These are phyloP conservation scores for Drosophila niveifrons DNA, from an alignment of 2,888 invertebrate genomes.

Conservation along the genomic window DNA sequence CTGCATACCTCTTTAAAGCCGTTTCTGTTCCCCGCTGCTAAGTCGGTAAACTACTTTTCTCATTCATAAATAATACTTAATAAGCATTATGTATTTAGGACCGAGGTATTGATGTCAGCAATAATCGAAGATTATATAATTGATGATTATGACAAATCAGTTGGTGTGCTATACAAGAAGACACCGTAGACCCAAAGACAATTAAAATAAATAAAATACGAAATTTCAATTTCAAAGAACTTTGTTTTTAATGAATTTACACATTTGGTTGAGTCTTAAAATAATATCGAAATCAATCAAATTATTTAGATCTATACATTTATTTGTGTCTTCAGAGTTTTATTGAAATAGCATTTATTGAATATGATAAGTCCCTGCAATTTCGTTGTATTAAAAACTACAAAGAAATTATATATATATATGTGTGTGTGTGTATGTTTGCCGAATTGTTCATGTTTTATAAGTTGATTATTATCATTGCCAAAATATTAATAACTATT, in stretches of 20 bases:
- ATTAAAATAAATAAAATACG: conserved; percentile 6
- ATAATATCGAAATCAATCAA: conserved; percentile 35
- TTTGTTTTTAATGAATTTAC: conserved; percentile 38
- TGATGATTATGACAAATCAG: too few species aligned
- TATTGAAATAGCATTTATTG: conserved; percentile 41
- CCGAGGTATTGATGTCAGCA: too few species aligned
- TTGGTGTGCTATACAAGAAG: too few species aligned
- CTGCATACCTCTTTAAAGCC: too few species aligned
- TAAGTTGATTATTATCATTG: conserved; percentile 45
- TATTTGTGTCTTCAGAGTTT: conserved; percentile 41
- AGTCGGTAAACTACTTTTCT: too few species aligned
- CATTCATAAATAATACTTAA: too few species aligned
- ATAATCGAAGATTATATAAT: too few species aligned
- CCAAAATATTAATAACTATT: conserved; percentile 68
- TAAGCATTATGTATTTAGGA: too few species aligned
- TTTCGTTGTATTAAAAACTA: conserved; percentile 76
- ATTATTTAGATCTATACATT: conserved; percentile 50
- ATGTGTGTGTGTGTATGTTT: conserved; percentile 54
- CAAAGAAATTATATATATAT: conserved; percentile 46
- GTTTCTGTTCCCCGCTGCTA: too few species aligned
- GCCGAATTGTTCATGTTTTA: conserved; percentile 66
- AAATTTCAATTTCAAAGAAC: conserved; percentile 37
- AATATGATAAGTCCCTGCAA: conserved; percentile 83
- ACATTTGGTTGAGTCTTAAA: conserved; percentile 39
- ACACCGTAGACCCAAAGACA: background rate